phyloP scores from a whole-genome alignment of 2,888 invertebrate species.

The Ligdia adustata region DNA sequence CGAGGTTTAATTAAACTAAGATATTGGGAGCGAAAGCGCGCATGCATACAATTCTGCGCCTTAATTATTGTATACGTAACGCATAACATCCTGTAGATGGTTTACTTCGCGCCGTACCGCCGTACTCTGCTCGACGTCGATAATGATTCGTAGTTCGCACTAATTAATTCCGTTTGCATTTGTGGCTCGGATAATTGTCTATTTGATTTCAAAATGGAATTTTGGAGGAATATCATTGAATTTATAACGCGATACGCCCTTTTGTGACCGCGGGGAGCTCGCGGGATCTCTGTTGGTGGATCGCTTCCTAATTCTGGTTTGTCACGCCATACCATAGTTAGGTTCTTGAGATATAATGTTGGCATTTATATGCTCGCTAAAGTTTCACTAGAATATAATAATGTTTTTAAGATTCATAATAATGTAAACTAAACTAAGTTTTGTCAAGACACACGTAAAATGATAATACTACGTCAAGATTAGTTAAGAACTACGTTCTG shows the following conservation, averaged over 20 bases:
- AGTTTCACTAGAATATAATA: too few relatives aligned
- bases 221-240: constrained; percentile 38
- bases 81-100: constrained; percentile 13
- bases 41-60: too few relatives aligned
- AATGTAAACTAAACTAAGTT: too few relatives aligned
- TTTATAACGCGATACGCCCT: constrained; percentile 30
- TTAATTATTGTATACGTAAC: too few relatives aligned
- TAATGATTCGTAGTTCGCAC: constrained; percentile 33
- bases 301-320: constrained; percentile 7
- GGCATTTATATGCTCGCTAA: constrained; percentile 12
- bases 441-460: too few relatives aligned
- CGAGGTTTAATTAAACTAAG: too few relatives aligned
- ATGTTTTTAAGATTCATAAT: too few relatives aligned
- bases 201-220: constrained; percentile 38
- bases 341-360: constrained; percentile 14
- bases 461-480: too few relatives aligned
- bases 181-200: constrained; percentile 36
- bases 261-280: too few relatives aligned
- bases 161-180: constrained; percentile 41
- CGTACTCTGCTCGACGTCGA: constrained; percentile 21
- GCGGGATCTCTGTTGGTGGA: constrained; percentile 1
- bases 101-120: too few relatives aligned
- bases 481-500: too few relatives aligned
- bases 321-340: constrained; percentile 19
- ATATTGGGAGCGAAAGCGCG: too few relatives aligned